Percentiles rank a stretch among this genome's conserved stretches.
Evolutionary conservation across 2,797 vertebrate genomes (phyloP).

Genomic region (Crotalus adamanteus): DNA sequence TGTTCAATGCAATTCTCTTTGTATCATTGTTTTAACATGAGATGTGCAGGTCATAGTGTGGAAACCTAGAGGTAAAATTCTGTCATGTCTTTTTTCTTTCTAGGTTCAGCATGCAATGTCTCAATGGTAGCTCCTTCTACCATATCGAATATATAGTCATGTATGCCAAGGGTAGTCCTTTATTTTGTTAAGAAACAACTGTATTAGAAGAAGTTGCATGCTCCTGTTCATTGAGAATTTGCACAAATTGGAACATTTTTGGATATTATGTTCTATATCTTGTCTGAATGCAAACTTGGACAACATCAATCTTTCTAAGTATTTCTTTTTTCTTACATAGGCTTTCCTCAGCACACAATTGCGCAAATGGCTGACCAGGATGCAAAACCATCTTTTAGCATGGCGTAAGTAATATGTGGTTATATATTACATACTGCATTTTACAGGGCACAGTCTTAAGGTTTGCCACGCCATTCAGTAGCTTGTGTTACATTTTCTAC

Average conservation of each 20-base stretch:
- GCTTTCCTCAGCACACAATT: conserved; percentile 91
- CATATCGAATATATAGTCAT: not conserved
- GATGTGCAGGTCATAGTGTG: not conserved
- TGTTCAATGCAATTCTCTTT: not conserved
- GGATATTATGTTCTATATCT: not conserved
- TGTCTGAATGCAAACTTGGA: not conserved
- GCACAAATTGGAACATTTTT: not conserved
- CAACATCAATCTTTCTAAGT: not conserved
- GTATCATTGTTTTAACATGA: not conserved
- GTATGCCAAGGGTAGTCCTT: not conserved
- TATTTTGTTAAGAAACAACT: not conserved
- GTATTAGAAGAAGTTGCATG: not conserved
- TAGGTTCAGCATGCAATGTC: not conserved
- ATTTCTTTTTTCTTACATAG: conserved; percentile 64
- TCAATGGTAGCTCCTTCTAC: not conserved
- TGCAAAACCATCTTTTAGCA: conserved; percentile 93
- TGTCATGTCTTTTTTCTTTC: not conserved
- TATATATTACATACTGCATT: not conserved
- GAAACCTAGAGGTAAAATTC: not conserved
- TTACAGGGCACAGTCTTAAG: not conserved
- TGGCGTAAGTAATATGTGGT: conserved; percentile 83
- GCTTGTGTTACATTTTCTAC: not conserved
- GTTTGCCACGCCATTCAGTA: not conserved
- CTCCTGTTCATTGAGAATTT: not conserved
- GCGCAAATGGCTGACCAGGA: conserved; percentile 84